A percentile compares a stretch with the other conserved stretches of the same genome.
These are phyloP conservation scores for Malurus cyaneus DNA, from an alignment of 2,113 vertebrate species.

Conservation along the genomic window DNA sequence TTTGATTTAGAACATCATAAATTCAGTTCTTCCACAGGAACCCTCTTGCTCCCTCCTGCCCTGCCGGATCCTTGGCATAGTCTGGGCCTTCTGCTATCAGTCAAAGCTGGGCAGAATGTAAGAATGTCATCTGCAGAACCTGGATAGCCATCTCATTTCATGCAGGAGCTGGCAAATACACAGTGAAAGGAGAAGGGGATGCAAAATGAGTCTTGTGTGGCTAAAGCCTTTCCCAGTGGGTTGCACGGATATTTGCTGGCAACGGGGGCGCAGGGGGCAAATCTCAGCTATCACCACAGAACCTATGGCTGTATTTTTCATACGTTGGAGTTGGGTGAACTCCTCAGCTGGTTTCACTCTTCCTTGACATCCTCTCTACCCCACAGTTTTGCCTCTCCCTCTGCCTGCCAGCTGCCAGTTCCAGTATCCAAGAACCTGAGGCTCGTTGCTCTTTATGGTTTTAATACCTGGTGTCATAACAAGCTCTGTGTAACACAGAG, in stretches of 20 bases:
- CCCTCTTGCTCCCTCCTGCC: not conserved
- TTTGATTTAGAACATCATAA: not conserved
- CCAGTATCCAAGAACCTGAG: not conserved
- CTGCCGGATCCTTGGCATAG: not conserved
- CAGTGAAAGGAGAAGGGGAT: not conserved
- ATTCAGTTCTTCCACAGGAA: not conserved
- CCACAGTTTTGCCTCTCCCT: not conserved
- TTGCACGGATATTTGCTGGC: not conserved
- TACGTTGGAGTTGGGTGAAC: not conserved
- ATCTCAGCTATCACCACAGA: not conserved
- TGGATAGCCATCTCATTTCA: not conserved
- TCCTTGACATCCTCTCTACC: not conserved
- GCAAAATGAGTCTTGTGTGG: not conserved
- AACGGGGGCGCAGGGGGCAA: not conserved
- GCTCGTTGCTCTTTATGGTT: not conserved
- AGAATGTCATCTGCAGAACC: not conserved
- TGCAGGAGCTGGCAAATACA: not conserved
- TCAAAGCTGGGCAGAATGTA: not conserved
- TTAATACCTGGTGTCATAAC: not conserved
- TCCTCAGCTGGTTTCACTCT: not conserved
- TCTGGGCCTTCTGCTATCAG: not conserved
- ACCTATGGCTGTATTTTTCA: not conserved
- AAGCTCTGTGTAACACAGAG: not conserved
- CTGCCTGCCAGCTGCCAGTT: not conserved
- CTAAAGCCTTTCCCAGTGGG: not conserved